Evolutionary conservation across 1,140 invertebrate genomes (phyloP).

Genomic region (Drosophila pallidifrons): DNA sequence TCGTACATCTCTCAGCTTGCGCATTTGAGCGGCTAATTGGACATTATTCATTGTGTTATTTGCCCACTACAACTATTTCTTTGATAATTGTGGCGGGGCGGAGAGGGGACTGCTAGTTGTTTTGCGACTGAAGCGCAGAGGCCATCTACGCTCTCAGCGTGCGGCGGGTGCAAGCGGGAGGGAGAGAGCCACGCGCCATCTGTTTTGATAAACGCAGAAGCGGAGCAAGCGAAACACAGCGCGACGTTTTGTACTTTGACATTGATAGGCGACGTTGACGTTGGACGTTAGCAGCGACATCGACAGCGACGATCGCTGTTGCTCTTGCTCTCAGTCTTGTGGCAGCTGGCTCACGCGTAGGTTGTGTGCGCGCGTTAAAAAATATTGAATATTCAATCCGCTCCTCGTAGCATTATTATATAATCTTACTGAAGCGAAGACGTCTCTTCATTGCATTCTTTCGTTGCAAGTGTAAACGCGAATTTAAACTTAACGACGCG

Average conservation of each 20-base stretch:
- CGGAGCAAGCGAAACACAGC: conserved; percentile 5
- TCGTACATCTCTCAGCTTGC: background rate
- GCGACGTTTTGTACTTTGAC: conserved; percentile 38
- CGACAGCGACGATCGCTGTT: conserved; percentile 50
- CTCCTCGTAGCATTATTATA: conserved; percentile 64
- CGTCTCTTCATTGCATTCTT: conserved; percentile 56
- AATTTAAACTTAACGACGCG: conserved; percentile 45
- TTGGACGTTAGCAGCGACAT: background rate
- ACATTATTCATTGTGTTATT: conserved; percentile 10
- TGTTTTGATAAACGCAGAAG: conserved; percentile 35
- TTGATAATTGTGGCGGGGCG: background rate
- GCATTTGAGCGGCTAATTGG: conserved; percentile 26
- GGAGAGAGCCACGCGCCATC: conserved; percentile 47
- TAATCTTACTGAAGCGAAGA: conserved; percentile 61
- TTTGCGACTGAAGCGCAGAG: conserved; percentile 17
- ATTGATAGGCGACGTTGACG: conserved; percentile 7
- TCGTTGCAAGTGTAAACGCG: conserved; percentile 61
- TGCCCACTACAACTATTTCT: background rate
- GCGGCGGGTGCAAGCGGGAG: background rate
- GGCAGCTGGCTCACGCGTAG: conserved; percentile 79
- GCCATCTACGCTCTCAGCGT: conserved; percentile 20
- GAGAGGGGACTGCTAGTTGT: background rate
- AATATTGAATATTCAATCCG: conserved; percentile 23
- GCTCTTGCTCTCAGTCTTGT: conserved; percentile 66
- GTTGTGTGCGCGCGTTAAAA: conserved; percentile 74